These are phyloP conservation scores for Drosophila kanekoi DNA, from an alignment of 2,888 invertebrate genomes.

Conservation along the genomic window DNA sequence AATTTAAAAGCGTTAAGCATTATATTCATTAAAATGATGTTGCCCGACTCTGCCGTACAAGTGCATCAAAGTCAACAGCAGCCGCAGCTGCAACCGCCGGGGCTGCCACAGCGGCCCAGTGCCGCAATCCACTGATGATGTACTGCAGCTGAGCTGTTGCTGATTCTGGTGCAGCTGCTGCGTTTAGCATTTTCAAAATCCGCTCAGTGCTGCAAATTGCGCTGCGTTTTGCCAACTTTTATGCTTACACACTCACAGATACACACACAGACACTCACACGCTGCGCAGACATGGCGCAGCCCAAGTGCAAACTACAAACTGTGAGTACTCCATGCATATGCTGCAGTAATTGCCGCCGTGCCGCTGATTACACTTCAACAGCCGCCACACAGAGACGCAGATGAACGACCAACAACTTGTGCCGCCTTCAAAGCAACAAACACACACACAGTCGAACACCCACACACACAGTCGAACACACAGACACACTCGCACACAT, in stretches of 20 bases:
- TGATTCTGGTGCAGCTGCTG: slow-evolving; percentile 29
- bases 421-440: slow-evolving; percentile 47
- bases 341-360: slow-evolving; percentile 78
- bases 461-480: slow-evolving; percentile 11
- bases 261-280: slow-evolving; percentile 8
- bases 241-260: slow-evolving; percentile 32
- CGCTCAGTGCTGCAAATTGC: slow-evolving; percentile 78
- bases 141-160: slow-evolving; percentile 45
- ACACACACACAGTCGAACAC: not conserved
- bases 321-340: slow-evolving; percentile 64
- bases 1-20: slow-evolving; percentile 53
- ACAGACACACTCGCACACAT: slow-evolving; percentile 17
- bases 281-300: slow-evolving; percentile 18
- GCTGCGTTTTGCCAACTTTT: slow-evolving; percentile 69
- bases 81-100: slow-evolving; percentile 39
- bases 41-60: slow-evolving; percentile 29
- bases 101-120: slow-evolving; percentile 44
- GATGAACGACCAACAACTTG: slow-evolving; percentile 63
- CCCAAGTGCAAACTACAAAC: slow-evolving; percentile 57
- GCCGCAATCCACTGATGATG: slow-evolving; percentile 61
- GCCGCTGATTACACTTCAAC: slow-evolving; percentile 81
- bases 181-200: slow-evolving; percentile 66
- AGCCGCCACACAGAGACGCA: slow-evolving; percentile 60
- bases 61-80: slow-evolving; percentile 53
- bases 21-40: slow-evolving; percentile 74